Conservation (phyloP, 2,797 vertebrate species). For the Epinephelus awoara region DNA sequence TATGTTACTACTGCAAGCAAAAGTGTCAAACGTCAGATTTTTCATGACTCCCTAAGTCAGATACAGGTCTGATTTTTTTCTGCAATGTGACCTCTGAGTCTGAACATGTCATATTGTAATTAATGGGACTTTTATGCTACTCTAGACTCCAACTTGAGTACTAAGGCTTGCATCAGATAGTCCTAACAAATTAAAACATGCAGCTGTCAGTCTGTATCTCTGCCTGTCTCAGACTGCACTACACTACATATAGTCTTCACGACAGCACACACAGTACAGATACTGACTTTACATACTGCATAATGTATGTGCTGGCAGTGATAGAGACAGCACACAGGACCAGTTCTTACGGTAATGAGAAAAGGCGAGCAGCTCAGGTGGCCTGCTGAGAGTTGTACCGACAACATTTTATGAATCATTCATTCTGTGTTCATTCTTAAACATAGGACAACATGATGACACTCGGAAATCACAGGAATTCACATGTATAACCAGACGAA, state of each 20-base stretch:
- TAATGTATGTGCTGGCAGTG: not conserved
- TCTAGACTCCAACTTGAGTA: no score
- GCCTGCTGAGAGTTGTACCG: conserved; percentile 8
- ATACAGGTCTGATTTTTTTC: no score
- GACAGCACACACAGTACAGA: not conserved
- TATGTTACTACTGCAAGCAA: no score
- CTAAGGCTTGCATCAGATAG: not conserved
- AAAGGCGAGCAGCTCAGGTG: not conserved
- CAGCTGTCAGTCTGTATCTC: conserved; percentile 1
- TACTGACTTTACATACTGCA: not conserved
- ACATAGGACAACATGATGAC: not conserved
- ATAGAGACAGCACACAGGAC: conserved; percentile 11
- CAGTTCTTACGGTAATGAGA: conserved; percentile 1
- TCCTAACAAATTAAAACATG: conserved; percentile 1
- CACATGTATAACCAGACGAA: not conserved
- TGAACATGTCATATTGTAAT: no score
- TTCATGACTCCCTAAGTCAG: no score
- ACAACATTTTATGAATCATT: conserved; percentile 19
- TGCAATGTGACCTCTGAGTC: no score
- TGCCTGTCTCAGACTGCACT: not conserved
- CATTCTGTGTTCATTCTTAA: conserved; percentile 6
- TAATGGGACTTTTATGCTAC: no score
- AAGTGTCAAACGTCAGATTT: no score
- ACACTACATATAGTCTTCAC: not conserved
- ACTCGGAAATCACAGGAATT: not conserved